Evolutionary conservation across 2,888 invertebrate genomes (phyloP), one percentile per base, ranked within the genome.

Genomic region (Polymixis flavicincta): DNA sequence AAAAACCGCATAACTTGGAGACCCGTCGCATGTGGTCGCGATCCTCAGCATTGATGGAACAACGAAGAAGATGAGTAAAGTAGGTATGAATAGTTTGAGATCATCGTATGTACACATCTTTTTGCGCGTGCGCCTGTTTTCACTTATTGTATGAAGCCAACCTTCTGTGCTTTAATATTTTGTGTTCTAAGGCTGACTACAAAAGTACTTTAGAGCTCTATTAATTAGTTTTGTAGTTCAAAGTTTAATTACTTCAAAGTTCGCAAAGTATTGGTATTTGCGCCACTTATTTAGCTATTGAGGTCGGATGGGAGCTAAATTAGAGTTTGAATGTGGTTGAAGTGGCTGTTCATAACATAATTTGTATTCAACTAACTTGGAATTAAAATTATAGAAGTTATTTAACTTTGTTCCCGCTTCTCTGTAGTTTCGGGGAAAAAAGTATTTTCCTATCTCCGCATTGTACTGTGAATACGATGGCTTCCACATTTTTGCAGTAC

Each of bases 221-320:
- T 83, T 76, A 80, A 83, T 83, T 76, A 71, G 84, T 83, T 83
- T 83, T 65, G 72, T 72, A 83, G 76, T 83, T 78, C 19, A 54
- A 73, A 73, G 76, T 80, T 83, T 76, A 80, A 83, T 83, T 80
- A 80, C 72, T 80, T 48, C 19, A 63, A 42, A 80, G 68, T 83
- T 80, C 1, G 19, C 65, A 54, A 83, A 83, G 71, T 80, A 79
- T 82, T 73, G 71, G 82, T 79, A 79, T 82, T 83, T 65, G 67
- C 55, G 60, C 71, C 70, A 80, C 55, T 80, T 76, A 68, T 79
- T 82, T 70, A 59, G 54, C 42, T 50, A 70, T 67, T 78, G 52
- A 59, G 70, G 54, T 73, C 32, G 25, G 48, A 50, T 66, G 28
- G 32, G 64, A 83, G 71, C 67, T 64, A 59, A 50, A 48, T 64